Evolutionary conservation across 2,888 invertebrate genomes (phyloP), one percentile per base, ranked within the genome.

Genomic region (Hylaea fasciaria): DNA sequence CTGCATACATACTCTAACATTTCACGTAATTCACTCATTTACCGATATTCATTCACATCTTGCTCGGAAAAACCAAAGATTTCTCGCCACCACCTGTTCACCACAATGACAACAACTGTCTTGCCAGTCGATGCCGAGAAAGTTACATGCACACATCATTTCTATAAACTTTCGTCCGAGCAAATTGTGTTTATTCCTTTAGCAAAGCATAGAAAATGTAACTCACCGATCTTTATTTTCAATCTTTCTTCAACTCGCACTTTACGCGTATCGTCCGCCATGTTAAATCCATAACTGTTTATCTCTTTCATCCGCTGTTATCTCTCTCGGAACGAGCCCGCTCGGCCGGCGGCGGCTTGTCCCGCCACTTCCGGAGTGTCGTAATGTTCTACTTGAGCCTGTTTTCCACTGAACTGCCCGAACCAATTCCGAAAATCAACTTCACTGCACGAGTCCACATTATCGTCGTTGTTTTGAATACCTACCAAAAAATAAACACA

Each of bases 191-290:
- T 53, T 46, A 63, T 60, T 65, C 52, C 57, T 44, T 65, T 65
- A 63, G 52, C 51, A 68, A 71, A 64, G 68, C 66, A 57, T 44
- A 59, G 66, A 71, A 80, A 81, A 77, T 73, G 79, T 80, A 89
- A 95, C 96, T 93, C 94, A 97, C 97, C 97, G 91, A 97, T 97
- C 95, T 97, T 97, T 88, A 97, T 97, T 95, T 96, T 97, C 93
- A 97, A 94, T 93, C 97, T 96, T 94, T 97, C 97, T 93, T 97
- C 97, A 90, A 96, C 95, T 94, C 97, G 95, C 92, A 97, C 97
- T 95, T 96, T 95, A 94, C 95, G 95, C 94, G 95, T 95, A 94
- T 95, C 96, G 94, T 96, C 96, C 94, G 96, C 96, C 97, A 97
- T 97, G 95, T 96, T 97, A 95, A 94, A 95, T 95, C 95, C 96